Evolutionary conservation across 2,797 vertebrate genomes (phyloP), one percentile per base, ranked within the genome.

Genomic region (Alosa sapidissima): DNA sequence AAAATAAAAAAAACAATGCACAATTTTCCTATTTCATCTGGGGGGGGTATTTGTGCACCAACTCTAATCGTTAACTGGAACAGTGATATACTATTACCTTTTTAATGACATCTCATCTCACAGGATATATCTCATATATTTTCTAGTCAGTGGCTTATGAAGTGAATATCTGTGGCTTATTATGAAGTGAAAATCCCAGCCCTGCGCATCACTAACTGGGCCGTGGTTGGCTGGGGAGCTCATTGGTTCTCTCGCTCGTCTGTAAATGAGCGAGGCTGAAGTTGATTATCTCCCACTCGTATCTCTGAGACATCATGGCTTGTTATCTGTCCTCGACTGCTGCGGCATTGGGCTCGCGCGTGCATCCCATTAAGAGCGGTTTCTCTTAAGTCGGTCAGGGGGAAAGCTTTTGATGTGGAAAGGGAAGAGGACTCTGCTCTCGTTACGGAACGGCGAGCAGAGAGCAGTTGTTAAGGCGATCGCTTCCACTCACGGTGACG

Each of bases 401-500:
- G 55, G 19, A 21, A 58, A 58, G 87, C 65, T 86, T 91, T 86
- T 75, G 81, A 84, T 84, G 81, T 90, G 90, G 90, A 82, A 78
- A 85, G 85, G 87, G 86, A 85, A 19, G 19, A 3, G 82, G 89
- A 92, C 88, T 81, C 81, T 85, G 81, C 90, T 52, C 62, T 89
- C 84, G 82, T 86, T 83, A 87, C 85, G 87, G 51, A 81, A 82
- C 21, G 51, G 85, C 86, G 83, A 85, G 86, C 89, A 87, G 88
- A 90, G 84, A 86, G 83, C 54, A 81, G 88, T 90, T 90, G 87
- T 92, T 91, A 90, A 88, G 88, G 85, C 89, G 90, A 93, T 90
- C 84, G 84, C 84, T 90, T 36, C 33, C 81, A 87, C 86, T 88
- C 84, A 82, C 60, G 81, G 33, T 86, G 89, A 90, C 84, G 83